Evolutionary conservation across 1,140 invertebrate genomes (phyloP).

Genomic region (Tetranychus urticae): DNA sequence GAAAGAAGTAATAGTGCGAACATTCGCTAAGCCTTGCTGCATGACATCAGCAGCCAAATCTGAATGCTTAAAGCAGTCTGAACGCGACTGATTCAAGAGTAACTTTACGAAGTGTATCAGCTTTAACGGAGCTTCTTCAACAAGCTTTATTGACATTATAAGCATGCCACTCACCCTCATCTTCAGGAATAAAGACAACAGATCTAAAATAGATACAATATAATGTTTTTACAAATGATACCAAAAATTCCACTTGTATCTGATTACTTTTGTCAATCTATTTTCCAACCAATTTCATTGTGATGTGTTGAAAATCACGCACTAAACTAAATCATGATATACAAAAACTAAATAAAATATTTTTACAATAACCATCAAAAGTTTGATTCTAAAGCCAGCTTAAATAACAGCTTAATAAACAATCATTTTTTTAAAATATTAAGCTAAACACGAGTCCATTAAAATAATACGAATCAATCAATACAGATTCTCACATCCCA

Average conservation of each 20-base stretch:
- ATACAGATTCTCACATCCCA: no score
- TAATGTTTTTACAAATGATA: not conserved
- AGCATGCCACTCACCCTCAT: slow-evolving; percentile 98
- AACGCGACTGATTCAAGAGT: slow-evolving; percentile 67
- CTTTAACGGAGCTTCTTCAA: slow-evolving; percentile 59
- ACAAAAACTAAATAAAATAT: no score
- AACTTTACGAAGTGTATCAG: slow-evolving; percentile 67
- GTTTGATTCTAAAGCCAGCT: no score
- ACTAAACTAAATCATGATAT: no score
- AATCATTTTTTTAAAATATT: no score
- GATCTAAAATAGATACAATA: not conserved
- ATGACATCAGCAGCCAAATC: slow-evolving; percentile 91
- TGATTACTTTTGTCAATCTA: slow-evolving; percentile 47
- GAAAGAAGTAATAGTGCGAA: slow-evolving; percentile 84
- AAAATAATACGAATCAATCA: no score
- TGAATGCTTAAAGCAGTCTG: slow-evolving; percentile 69
- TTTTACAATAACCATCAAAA: no score
- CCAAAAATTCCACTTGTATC: slow-evolving; percentile 11
- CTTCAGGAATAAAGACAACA: slow-evolving; percentile 28
- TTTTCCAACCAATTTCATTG: slow-evolving; percentile 45
- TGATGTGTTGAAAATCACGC: not conserved
- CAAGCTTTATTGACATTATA: slow-evolving; percentile 71
- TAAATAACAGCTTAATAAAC: no score
- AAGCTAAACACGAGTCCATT: not conserved
- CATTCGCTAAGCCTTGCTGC: slow-evolving; percentile 54